These are phyloP conservation scores for Tiaroga cobitis DNA, from an alignment of 2,797 vertebrate genomes.

Conservation along the genomic window DNA sequence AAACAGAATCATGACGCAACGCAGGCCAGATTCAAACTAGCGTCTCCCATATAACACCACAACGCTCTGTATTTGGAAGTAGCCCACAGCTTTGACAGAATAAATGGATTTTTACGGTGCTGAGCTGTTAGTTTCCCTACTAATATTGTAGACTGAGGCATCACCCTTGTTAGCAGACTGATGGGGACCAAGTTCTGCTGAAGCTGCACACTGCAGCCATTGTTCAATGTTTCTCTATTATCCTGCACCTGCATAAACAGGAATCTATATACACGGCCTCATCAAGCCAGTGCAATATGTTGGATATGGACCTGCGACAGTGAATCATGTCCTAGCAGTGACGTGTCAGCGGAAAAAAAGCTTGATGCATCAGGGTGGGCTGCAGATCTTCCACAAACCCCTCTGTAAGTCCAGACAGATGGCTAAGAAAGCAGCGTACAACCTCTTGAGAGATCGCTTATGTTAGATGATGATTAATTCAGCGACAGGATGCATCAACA, in stretches of 20 bases:
- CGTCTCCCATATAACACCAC: neutral
- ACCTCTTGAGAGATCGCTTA: slow-evolving; percentile 37
- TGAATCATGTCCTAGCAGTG: slow-evolving; percentile 41
- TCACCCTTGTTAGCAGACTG: slow-evolving; percentile 52
- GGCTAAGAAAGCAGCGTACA: slow-evolving; percentile 26
- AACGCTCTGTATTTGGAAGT: neutral
- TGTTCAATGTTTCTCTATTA: slow-evolving; percentile 47
- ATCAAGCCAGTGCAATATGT: slow-evolving; percentile 36
- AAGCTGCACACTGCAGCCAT: slow-evolving; percentile 40
- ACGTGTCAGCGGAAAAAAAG: slow-evolving; percentile 31
- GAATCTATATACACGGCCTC: slow-evolving; percentile 24
- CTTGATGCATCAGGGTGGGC: slow-evolving; percentile 38
- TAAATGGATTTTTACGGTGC: slow-evolving; percentile 45
- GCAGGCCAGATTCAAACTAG: neutral
- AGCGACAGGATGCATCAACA: neutral
- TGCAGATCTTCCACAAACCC: slow-evolving; percentile 30
- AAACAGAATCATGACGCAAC: neutral
- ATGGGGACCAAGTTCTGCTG: slow-evolving; percentile 41
- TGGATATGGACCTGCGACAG: slow-evolving; percentile 29
- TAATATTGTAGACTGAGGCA: slow-evolving; percentile 50
- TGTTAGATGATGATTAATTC: slow-evolving; percentile 42
- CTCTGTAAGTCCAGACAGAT: slow-evolving; percentile 42
- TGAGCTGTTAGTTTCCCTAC: slow-evolving; percentile 48
- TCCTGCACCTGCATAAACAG: slow-evolving; percentile 49
- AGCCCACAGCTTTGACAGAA: slow-evolving; percentile 30